phyloP scores from a whole-genome alignment of 2,113 vertebrate species.

The Menura novaehollandiae region DNA sequence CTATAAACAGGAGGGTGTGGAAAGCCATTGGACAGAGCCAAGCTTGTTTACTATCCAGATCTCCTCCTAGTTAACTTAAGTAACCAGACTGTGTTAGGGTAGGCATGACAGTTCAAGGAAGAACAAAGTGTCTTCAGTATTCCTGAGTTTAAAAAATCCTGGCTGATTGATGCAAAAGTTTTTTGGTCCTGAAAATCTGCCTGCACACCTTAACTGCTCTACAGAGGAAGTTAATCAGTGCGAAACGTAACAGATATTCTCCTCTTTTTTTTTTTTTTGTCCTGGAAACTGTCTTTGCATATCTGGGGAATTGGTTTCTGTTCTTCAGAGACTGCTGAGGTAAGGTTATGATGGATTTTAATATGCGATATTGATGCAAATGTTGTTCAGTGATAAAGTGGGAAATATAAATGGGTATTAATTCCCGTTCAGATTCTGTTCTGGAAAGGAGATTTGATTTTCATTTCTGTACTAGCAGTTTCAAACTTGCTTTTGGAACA shows the following conservation, averaged over 20 bases:
- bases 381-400: background rate
- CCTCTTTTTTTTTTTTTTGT: background rate
- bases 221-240: conserved; percentile 44
- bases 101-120: conserved; percentile 34
- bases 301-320: conserved; percentile 37
- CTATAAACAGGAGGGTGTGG: conserved; percentile 79
- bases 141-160: conserved; percentile 43
- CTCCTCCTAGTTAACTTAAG: conserved; percentile 72
- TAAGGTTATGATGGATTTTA: conserved; percentile 62
- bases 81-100: conserved; percentile 14
- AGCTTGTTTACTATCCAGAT: conserved; percentile 72
- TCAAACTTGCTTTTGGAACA: background rate
- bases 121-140: conserved; percentile 63
- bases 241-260: background rate
- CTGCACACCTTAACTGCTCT: background rate
- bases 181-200: background rate
- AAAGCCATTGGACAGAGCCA: conserved; percentile 74
- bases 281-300: conserved; percentile 15
- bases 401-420: background rate
- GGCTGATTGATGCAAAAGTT: background rate
- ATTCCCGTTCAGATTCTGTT: background rate
- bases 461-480: background rate
- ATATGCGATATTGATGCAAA: background rate
- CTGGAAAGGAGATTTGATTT: background rate
- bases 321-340: conserved; percentile 63